Evolutionary conservation across 2,888 invertebrate genomes (phyloP), one percentile per base, ranked within the genome.

Genomic region (Odontocolon sp.): DNA sequence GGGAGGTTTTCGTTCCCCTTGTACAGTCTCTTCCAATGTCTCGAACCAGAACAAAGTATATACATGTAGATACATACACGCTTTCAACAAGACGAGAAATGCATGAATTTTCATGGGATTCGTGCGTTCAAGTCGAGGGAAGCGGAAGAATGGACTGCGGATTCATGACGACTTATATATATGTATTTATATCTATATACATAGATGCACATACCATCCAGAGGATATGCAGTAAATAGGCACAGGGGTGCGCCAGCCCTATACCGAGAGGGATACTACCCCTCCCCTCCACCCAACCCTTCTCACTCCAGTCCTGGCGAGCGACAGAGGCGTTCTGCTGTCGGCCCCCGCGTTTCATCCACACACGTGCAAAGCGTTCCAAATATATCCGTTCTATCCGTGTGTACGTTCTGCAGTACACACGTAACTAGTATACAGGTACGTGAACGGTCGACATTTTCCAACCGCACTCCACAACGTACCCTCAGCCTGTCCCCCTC

Each of bases 71-170:
- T 5, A 11, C 9, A 11, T 11, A 38, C 38, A 38, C 9, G n/a
- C n/a, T n/a, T n/a, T n/a, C n/a, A 70, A 38, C 61, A 61, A 61
- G 45, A 61, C 67, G 61, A 70, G 66, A 52, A 73, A 67, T 67
- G 67, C 64, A 59, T 40, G 40, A n/a, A 47, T 66, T 66, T 21
- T 66, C 36, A 23, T 42, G 28, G 50, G 1, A 21, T 56, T 42
- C 36, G 64, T 38, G 28, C 21, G 23, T 38, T 36, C 40, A 23
- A 45, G 47, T 40, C n/a, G 26, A 40, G 28, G 26, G 38, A 50
- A 47, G 28, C 21, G 18, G 21, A 8, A 9, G 45, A 9, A 9
- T 21, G 6, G 18, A 42, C 21, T 59, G 57, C 26, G 40, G 40
- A 59, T 59, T 40, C 38, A 14, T 26, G 2, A 2, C 36, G 36